These are phyloP conservation scores for Napeogenes sylphis DNA, from an alignment of 2,888 invertebrate species.

Conservation along the genomic window DNA sequence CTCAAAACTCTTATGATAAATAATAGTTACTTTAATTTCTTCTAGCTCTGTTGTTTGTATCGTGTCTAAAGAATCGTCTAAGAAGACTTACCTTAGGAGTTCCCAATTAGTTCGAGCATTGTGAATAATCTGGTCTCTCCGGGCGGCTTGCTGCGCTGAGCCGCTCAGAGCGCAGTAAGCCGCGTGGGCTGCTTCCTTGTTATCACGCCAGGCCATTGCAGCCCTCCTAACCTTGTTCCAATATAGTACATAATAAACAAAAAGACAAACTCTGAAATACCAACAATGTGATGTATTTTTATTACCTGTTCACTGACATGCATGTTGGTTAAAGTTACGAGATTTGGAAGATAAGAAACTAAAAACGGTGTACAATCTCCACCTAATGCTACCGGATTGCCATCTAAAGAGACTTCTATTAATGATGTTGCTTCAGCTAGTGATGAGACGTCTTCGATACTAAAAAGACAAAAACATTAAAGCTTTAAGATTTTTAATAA, in stretches of 20 bases:
- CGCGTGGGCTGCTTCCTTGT: constrained; percentile 85
- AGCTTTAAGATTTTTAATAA: not conserved
- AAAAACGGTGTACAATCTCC: constrained; percentile 89
- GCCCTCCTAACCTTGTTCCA: constrained; percentile 79
- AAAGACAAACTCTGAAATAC: not conserved
- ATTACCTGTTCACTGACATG: constrained; percentile 84
- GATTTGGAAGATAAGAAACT: constrained; percentile 86
- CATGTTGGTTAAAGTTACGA: constrained; percentile 86
- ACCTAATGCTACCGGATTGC: constrained; percentile 88
- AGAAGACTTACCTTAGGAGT: constrained; percentile 70
- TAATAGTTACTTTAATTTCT: too few species aligned
- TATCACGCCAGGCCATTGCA: constrained; percentile 88
- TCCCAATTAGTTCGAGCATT: constrained; percentile 94
- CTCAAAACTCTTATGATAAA: too few species aligned
- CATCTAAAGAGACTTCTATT: constrained; percentile 90
- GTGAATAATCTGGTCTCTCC: constrained; percentile 89
- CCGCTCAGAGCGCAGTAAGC: constrained; percentile 80
- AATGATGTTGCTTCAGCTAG: constrained; percentile 87
- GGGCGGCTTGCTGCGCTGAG: constrained; percentile 76
- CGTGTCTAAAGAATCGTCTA: not conserved
- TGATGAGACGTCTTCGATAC: constrained; percentile 91
- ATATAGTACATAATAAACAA: constrained; percentile 2
- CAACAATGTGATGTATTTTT: too few species aligned
- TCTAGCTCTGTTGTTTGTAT: too few species aligned
- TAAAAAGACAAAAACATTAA: constrained; percentile 39